phyloP scores from a whole-genome alignment of 2,113 vertebrate species.

The Crotalus helleri region DNA sequence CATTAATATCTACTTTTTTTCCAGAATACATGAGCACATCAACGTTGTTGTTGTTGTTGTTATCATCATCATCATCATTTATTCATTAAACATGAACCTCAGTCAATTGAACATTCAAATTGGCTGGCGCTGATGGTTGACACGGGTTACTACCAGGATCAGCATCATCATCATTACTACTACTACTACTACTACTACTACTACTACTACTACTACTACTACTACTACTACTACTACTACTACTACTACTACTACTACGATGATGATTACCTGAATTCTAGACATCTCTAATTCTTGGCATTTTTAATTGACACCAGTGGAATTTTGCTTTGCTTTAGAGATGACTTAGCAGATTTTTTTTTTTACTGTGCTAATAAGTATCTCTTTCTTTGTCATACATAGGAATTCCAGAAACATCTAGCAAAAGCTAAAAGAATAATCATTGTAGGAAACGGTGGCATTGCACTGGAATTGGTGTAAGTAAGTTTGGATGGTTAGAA shows the following conservation, averaged over 20 bases:
- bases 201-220: too few relatives aligned
- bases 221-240: too few relatives aligned
- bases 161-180: too few relatives aligned
- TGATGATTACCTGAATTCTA: not conserved
- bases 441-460: slow-evolving; percentile 93
- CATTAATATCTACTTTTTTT: slow-evolving; percentile 5
- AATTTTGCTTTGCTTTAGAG: not conserved
- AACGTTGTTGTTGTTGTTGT: not conserved
- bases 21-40: not conserved
- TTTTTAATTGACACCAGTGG: not conserved
- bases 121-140: too few relatives aligned
- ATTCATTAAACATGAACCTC: too few relatives aligned
- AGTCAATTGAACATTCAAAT: too few relatives aligned
- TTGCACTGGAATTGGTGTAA: slow-evolving; percentile 94
- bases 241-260: too few relatives aligned
- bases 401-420: slow-evolving; percentile 92
- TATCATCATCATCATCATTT: too few relatives aligned
- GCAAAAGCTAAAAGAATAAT: slow-evolving; percentile 82
- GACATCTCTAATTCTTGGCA: not conserved
- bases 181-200: too few relatives aligned
- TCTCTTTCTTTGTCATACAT: slow-evolving; percentile 39
- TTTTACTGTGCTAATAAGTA: not conserved
- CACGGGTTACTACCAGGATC: too few relatives aligned
- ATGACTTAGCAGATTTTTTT: not conserved
- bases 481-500: slow-evolving; percentile 52